Evolutionary conservation across 2,113 vertebrate genomes (phyloP), one percentile per base, ranked within the genome.

Genomic region (Empidonax traillii): DNA sequence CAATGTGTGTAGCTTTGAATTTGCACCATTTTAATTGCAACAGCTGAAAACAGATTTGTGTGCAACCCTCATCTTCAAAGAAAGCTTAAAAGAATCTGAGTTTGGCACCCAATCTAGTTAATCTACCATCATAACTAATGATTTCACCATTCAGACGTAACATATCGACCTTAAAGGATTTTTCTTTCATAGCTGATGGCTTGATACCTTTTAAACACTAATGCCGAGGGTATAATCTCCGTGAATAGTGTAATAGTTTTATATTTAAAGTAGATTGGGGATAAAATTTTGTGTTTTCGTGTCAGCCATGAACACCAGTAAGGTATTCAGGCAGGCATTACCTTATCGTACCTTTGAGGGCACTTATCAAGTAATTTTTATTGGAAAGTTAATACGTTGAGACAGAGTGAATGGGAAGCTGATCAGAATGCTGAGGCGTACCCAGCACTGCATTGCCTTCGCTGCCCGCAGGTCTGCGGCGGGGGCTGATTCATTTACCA

Each of bases 401-500:
- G 95, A 93, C 96, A 96, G 94, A 97, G 89, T 30, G 97, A 97
- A 96, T 73, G 81, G 95, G 35, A 88, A 88, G 63, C 96, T 94
- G 90, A 94, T 97, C 44, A 25, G 96, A 97, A 97, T 98, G 95
- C 97, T 96, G 97, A 98, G 87, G 93, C 68, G 58, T 16, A 96
- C 76, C 83, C 79, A 63, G 74, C 85, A 56, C 84, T 86, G 95
- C 94, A 14, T 93, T 93, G 76, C 95, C 84, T 95, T 94, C 85
- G 63, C 95, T 65, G 39, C 89, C 94, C 85, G 65, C 93, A 77
- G 92, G 78, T 62, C 87, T 85, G 93, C 18, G 5, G 96, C 96
- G 94, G 3, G 71, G 92, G 94, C 95, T 97, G 97, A 98, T 97
- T 98, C 96, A 97, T 98, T 98, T 97, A 97, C 94, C 90, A 69